phyloP scores from a whole-genome alignment of 92 coral and sea anemone genomes.

The Porites divaricata region DNA sequence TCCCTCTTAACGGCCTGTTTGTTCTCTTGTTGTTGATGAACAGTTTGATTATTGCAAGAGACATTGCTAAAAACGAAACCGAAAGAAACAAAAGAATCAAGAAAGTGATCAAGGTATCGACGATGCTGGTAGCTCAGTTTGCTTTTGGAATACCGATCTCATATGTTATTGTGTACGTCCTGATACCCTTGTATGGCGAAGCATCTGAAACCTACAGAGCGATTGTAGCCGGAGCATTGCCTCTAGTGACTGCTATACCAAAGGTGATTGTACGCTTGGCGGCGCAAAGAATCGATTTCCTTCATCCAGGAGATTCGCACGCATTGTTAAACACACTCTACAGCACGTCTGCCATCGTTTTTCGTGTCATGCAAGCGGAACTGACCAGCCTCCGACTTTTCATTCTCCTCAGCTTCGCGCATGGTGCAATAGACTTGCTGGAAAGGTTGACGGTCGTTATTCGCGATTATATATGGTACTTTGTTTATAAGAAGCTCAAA shows the following conservation, averaged over 20 bases:
- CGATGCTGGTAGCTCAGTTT: conserved; percentile 47
- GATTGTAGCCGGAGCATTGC: conserved; percentile 4
- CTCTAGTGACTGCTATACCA: conserved; percentile 52
- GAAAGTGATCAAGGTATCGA: conserved; percentile 26
- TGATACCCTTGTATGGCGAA: conserved; percentile 13
- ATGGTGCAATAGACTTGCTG: conserved; percentile 58
- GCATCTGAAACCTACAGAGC: neutral
- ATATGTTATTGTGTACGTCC: neutral
- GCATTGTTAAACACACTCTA: conserved; percentile 36
- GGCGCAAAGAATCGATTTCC: conserved; percentile 52
- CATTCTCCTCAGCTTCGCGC: conserved; percentile 59
- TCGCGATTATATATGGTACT: conserved; percentile 70
- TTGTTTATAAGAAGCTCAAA: conserved; percentile 46
- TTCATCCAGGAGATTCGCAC: conserved; percentile 60
- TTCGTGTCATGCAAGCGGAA: conserved; percentile 77
- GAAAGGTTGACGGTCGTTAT: conserved; percentile 61
- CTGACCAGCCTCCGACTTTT: conserved; percentile 47
- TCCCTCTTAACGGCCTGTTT: conserved; percentile 59
- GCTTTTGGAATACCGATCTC: conserved; percentile 40
- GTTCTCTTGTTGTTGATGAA: conserved; percentile 36
- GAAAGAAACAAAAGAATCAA: neutral
- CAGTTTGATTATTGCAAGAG: conserved; percentile 47
- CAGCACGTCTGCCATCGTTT: conserved; percentile 49
- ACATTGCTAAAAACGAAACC: conserved; percentile 8
- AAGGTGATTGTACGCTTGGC: conserved; percentile 60